phyloP scores from a whole-genome alignment of 2,888 invertebrate genomes.

The Phengaris alcon region DNA sequence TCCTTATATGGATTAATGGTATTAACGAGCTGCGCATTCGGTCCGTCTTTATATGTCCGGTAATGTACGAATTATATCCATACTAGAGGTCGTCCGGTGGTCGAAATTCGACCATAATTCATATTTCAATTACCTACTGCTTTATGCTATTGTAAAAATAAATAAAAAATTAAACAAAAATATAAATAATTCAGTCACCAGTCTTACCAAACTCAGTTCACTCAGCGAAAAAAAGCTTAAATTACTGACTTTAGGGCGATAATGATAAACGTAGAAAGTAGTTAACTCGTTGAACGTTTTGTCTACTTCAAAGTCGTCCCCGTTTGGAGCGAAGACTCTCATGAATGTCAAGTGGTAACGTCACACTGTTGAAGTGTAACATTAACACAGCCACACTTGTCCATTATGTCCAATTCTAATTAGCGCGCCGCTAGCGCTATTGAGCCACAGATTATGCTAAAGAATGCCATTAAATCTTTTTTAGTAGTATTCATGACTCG shows the following conservation, averaged over 20 bases:
- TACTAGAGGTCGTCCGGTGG: not conserved
- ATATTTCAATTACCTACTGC: too few species aligned
- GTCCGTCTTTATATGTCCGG: not conserved
- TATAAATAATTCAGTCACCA: too few species aligned
- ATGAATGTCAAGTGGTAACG: conserved; percentile 7
- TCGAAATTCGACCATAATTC: too few species aligned
- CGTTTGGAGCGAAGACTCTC: conserved; percentile 12
- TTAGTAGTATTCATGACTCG: not conserved
- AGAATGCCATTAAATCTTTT: conserved; percentile 6
- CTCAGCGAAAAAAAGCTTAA: too few species aligned
- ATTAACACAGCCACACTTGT: not conserved
- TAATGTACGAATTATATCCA: not conserved
- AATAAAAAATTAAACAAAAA: too few species aligned
- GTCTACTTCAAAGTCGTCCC: too few species aligned
- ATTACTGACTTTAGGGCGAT: too few species aligned
- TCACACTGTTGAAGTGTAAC: conserved; percentile 3
- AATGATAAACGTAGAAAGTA: too few species aligned
- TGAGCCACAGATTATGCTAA: not conserved
- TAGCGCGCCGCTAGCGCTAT: conserved; percentile 6
- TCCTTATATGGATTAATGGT: not conserved
- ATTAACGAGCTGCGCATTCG: not conserved
- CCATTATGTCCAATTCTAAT: conserved; percentile 20
- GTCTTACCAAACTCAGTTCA: too few species aligned
- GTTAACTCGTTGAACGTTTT: too few species aligned
- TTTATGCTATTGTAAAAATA: too few species aligned